Conservation (phyloP, 2,888 invertebrate genomes). For the Seira musarum region DNA sequence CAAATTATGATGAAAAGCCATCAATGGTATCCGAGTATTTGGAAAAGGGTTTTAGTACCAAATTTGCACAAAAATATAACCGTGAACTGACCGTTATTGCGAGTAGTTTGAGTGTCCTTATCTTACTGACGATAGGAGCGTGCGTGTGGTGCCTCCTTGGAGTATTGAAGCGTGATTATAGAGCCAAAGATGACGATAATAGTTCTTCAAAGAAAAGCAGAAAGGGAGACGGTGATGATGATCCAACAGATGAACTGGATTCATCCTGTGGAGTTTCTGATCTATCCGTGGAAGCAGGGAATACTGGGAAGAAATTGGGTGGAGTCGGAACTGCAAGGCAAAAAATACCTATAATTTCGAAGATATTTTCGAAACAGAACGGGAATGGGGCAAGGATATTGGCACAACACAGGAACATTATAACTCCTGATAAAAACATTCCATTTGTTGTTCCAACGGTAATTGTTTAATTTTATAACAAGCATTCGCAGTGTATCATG, state of each 20-base stretch:
- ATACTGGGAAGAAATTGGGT: slow-evolving; percentile 9
- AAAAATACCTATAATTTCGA: slow-evolving; percentile 36
- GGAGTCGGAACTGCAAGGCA: background rate
- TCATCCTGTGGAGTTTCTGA: slow-evolving; percentile 25
- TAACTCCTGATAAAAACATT: slow-evolving; percentile 67
- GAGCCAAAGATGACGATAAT: background rate
- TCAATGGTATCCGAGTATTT: no score
- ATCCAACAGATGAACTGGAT: slow-evolving; percentile 26
- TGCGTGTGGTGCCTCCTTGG: slow-evolving; percentile 61
- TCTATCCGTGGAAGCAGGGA: slow-evolving; percentile 2
- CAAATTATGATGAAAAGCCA: no score
- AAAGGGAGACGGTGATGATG: background rate
- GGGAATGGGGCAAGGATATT: slow-evolving; percentile 48
- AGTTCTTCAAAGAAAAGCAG: background rate
- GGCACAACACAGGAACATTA: slow-evolving; percentile 65
- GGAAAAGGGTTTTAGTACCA: slow-evolving; percentile 24
- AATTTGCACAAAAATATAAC: slow-evolving; percentile 44
- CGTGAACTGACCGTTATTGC: slow-evolving; percentile 57
- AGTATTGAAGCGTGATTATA: background rate
- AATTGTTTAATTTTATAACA: slow-evolving; percentile 20
- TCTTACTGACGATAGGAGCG: slow-evolving; percentile 53
- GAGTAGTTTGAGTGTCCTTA: slow-evolving; percentile 61
- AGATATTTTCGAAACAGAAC: slow-evolving; percentile 42
- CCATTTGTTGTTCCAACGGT: slow-evolving; percentile 69
- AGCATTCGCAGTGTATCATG: background rate